phyloP scores from a whole-genome alignment of 2,888 invertebrate genomes.

The Cataglyphis rosenhaueri region DNA sequence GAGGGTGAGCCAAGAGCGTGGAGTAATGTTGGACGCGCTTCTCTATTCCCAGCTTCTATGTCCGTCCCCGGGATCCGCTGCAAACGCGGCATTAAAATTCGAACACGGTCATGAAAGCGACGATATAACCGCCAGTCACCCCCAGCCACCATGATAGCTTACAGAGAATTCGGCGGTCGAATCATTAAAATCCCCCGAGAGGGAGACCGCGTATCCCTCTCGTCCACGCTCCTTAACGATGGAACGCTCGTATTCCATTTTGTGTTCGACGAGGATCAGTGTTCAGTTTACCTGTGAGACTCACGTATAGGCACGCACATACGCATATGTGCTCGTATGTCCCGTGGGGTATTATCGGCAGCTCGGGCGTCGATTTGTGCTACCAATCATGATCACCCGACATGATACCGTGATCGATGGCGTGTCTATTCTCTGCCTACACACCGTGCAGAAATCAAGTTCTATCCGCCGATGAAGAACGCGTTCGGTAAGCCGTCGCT shows the following conservation, averaged over 20 bases:
- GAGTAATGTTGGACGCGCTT: not conserved
- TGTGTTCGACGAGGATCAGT: not conserved
- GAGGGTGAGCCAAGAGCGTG: not conserved
- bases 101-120: conserved; percentile 77
- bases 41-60: conserved; percentile 11
- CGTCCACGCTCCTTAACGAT: conserved; percentile 18
- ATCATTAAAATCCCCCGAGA: conserved; percentile 73
- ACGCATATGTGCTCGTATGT: conserved; percentile 5
- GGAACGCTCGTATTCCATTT: conserved; percentile 19
- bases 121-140: conserved; percentile 69
- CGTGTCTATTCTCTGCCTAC: conserved; percentile 44
- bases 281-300: conserved; percentile 17
- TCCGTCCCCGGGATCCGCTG: not conserved
- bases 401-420: conserved; percentile 63
- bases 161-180: conserved; percentile 72
- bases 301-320: not conserved
- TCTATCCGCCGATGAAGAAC: conserved; percentile 41
- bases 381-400: conserved; percentile 62
- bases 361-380: conserved; percentile 55
- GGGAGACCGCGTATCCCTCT: not conserved
- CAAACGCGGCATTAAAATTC: conserved; percentile 77
- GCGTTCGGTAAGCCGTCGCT: conserved; percentile 14
- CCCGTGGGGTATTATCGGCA: conserved; percentile 61
- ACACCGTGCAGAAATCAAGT: conserved; percentile 36
- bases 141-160: conserved; percentile 40